phyloP scores from a whole-genome alignment of 2,888 invertebrate genomes.

The Zaprionus obscuricornis region DNA sequence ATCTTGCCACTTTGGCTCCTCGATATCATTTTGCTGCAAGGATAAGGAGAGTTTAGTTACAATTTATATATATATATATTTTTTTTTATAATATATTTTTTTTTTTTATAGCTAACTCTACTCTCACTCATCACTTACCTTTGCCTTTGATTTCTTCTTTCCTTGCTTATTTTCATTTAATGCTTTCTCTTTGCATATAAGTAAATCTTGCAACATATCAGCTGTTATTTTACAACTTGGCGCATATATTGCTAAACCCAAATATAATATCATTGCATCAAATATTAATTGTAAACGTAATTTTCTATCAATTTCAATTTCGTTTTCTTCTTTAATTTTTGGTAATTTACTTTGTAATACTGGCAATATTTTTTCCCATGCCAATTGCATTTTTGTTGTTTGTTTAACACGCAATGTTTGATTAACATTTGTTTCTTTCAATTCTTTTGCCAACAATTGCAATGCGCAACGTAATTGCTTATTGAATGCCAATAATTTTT shows the following conservation, averaged over 20 bases:
- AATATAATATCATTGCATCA: constrained; percentile 46
- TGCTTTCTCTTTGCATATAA: constrained; percentile 46
- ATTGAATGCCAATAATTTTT: constrained; percentile 1
- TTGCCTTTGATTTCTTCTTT: not conserved
- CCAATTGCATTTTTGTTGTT: not conserved
- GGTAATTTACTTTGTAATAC: too few species aligned
- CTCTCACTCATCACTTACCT: not conserved
- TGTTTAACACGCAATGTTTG: constrained; percentile 24
- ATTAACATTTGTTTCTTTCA: constrained; percentile 9
- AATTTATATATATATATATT: too few species aligned
- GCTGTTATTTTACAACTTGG: constrained; percentile 4
- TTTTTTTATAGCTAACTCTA: not conserved
- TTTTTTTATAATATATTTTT: too few species aligned
- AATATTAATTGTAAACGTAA: too few species aligned
- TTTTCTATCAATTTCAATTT: too few species aligned
- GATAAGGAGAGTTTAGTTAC: too few species aligned
- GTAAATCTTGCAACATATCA: constrained; percentile 38
- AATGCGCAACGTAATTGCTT: constrained; percentile 15
- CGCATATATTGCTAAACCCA: constrained; percentile 33
- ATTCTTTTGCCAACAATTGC: constrained; percentile 4
- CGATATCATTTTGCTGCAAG: too few species aligned
- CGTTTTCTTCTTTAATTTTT: too few species aligned
- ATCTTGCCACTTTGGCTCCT: constrained; percentile 49
- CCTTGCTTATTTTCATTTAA: not conserved
- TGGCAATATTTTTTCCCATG: constrained; percentile 31